Conservation (phyloP, 2,888 invertebrate species). For the Catocala fraxini region DNA sequence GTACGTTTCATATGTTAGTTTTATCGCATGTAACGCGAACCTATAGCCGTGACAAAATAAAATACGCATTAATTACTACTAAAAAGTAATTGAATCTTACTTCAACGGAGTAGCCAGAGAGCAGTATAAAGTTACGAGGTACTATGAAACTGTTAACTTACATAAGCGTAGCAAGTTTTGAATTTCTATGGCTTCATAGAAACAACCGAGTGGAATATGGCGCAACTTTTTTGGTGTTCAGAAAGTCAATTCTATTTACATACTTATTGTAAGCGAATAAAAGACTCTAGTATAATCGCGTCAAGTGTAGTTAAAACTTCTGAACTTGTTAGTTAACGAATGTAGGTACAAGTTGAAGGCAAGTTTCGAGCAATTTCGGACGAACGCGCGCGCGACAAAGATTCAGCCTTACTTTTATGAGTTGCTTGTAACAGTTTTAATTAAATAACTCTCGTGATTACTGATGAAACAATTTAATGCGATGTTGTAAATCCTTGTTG, state of each 20-base stretch:
- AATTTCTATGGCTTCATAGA: conserved; percentile 35
- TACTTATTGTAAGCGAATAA: conserved; percentile 42
- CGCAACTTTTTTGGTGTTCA: conserved; percentile 2
- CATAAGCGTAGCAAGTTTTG: conserved; percentile 32
- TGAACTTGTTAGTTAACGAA: conserved; percentile 63
- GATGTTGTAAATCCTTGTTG: conserved; percentile 42
- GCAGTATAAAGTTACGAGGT: conserved; percentile 19
- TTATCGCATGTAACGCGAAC: too few relatives aligned
- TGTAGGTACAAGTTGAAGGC: conserved; percentile 56
- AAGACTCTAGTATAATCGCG: conserved; percentile 54
- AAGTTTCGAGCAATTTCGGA: conserved; percentile 66
- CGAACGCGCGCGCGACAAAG: conserved; percentile 62
- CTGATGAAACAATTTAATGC: conserved; percentile 61
- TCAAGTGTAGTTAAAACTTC: conserved; percentile 69
- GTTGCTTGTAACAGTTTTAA: conserved; percentile 70
- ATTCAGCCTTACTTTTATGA: conserved; percentile 70
- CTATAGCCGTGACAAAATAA: background rate
- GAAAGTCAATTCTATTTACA: conserved; percentile 16
- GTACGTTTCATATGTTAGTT: too few relatives aligned
- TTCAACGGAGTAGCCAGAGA: conserved; percentile 20
- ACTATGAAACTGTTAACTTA: conserved; percentile 10
- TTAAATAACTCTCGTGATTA: conserved; percentile 64
- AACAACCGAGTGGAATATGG: conserved; percentile 14
- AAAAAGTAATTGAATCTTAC: conserved; percentile 31
- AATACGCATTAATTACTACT: conserved; percentile 13